These are phyloP conservation scores for Dreissena polymorpha DNA, from an alignment of 1,140 invertebrate genomes.

Conservation along the genomic window DNA sequence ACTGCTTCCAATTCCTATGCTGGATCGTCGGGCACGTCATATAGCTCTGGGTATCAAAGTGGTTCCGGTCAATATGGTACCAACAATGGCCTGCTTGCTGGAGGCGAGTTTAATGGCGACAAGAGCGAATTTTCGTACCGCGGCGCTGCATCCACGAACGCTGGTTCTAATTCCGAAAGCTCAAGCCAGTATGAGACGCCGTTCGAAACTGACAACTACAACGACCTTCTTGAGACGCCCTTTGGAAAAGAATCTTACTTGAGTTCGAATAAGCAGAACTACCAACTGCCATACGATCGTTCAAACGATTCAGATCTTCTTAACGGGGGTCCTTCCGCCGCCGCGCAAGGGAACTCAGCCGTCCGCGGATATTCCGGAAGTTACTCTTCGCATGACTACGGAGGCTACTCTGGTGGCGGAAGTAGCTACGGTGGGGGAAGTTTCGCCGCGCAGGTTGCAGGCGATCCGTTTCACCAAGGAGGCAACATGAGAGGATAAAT, in stretches of 20 bases:
- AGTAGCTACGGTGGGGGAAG: background rate
- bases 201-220: constrained; percentile 40
- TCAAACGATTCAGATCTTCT: no score
- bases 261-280: constrained; percentile 17
- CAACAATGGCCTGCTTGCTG: background rate
- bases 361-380: background rate
- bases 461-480: constrained; percentile 35
- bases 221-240: constrained; percentile 30
- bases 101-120: background rate
- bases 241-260: constrained; percentile 25
- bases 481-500: background rate
- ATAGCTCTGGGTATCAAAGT: background rate
- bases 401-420: constrained; percentile 11
- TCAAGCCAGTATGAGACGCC: constrained; percentile 39
- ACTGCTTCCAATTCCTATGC: background rate
- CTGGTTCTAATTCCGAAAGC: constrained; percentile 5
- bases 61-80: constrained; percentile 2
- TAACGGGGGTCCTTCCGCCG: background rate
- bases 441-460: background rate
- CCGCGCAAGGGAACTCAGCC: background rate
- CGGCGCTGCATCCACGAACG: background rate
- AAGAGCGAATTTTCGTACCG: background rate
- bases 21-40: background rate
- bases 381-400: background rate
- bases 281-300: constrained; percentile 9